Base-by-base conservation (phyloP, 2,888 invertebrate species). In the Uropetala carovei region DNA sequence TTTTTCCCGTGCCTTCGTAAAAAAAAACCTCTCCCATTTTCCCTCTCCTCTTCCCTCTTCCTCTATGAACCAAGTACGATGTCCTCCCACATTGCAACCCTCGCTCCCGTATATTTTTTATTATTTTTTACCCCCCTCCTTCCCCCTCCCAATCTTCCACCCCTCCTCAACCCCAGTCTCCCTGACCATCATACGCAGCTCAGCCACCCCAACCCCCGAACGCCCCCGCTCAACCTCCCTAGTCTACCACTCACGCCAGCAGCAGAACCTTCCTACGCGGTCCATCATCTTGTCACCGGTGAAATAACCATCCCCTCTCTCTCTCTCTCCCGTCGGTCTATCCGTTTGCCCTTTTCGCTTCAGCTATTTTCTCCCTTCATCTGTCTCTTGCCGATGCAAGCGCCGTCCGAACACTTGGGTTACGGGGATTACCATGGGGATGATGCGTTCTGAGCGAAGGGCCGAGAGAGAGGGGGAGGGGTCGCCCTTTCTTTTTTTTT, bases 231-330 rank as follows among this genome's bases (percentile, higher is more conserved):
- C 58, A 16, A 3, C 57, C 86, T 1, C 43, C 57, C 57, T 18
- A 83, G 57, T 57, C 83, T n/a, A 57, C 57, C 60, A 13, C 56
- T 43, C 89, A 64, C 89, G 89, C 89, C 89, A 64, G 43, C 16
- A 30, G 60, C 86, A 86, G 86, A 64, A 16, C 30, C 60, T 13
- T 22, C 27, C 60, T 64, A 89, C 89, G 18, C 89, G 89, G 68
- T 89, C 89, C 89, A 89, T 89, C 89, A 89, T 68, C 89, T 64
- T 89, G 89, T 89, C 89, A 89, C 89, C 89, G 64, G 30, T 89
- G 89, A 64, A 89, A 89, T 89, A 89, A 89, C 89, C 89, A 64
- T 89, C 89, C 43, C 27, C 22, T 22, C 59, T 59, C 27, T 58
- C 82, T 27, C 64, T 14, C 14, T 58, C 18, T 82, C 82, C 57